These are phyloP conservation scores for Sorex araneus DNA, from an alignment of 2,113 vertebrate genomes.

Conservation along the genomic window DNA sequence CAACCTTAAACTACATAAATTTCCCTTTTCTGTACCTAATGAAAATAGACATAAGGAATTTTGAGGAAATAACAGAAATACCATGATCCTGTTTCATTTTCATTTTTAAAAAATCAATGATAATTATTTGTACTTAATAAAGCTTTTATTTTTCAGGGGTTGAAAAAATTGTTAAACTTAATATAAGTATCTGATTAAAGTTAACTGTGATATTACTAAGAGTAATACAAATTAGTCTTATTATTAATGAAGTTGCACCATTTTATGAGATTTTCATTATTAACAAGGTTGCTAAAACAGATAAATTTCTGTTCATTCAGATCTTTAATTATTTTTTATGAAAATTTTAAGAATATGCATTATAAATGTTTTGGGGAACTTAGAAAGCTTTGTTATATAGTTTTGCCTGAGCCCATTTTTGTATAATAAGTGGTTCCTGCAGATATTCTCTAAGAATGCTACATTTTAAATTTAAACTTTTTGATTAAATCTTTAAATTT, in stretches of 20 bases:
- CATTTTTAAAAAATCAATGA: neutral
- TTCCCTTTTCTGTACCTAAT: neutral
- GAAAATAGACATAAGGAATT: neutral
- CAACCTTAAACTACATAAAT: neutral
- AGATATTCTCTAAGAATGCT: neutral
- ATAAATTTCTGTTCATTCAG: neutral
- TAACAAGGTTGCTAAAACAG: neutral
- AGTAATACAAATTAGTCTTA: no score
- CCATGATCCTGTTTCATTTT: neutral
- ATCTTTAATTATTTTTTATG: constrained; percentile 38
- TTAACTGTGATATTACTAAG: neutral
- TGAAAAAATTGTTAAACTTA: neutral
- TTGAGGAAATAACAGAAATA: neutral
- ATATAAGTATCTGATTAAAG: neutral
- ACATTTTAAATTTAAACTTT: no score
- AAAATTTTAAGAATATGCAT: constrained; percentile 29
- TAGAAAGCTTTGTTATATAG: neutral
- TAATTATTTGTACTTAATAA: neutral
- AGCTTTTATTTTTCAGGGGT: neutral
- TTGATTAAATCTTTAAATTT: no score
- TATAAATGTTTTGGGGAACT: constrained; percentile 32
- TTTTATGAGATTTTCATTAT: neutral
- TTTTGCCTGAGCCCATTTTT: neutral
- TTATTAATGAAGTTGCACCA: neutral
- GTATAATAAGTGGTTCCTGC: neutral